A percentile compares a stretch with the other conserved stretches of the same genome.
Conservation (phyloP, 2,113 vertebrate species). For the Myotis brandtii region DNA sequence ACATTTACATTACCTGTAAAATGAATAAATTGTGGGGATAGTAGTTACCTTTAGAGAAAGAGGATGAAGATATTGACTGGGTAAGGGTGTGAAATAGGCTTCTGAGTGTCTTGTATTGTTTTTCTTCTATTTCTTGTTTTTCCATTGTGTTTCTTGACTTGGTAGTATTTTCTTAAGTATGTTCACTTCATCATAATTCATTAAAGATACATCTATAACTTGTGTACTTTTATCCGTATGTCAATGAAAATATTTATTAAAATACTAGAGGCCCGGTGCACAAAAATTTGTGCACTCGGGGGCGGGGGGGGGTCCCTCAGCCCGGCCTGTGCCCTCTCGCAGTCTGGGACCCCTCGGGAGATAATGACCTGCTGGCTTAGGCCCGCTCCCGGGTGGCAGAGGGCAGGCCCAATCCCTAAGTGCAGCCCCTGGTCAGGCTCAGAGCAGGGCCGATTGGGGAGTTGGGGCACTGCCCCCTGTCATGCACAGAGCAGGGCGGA, state of each 20-base stretch:
- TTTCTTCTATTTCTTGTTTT: neutral
- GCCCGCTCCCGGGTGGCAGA: too few species aligned
- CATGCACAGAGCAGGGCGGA: too few species aligned
- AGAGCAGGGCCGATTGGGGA: too few species aligned
- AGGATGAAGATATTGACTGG: neutral
- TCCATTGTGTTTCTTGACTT: neutral
- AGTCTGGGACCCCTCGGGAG: too few species aligned
- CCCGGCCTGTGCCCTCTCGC: too few species aligned
- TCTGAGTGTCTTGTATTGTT: neutral
- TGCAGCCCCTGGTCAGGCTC: too few species aligned
- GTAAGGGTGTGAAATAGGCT: neutral
- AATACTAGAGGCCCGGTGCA: neutral
- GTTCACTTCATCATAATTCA: neutral
- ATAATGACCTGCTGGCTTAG: too few species aligned
- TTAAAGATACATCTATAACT: neutral
- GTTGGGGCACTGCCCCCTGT: too few species aligned
- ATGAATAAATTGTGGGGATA: neutral
- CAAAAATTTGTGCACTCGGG: too few species aligned
- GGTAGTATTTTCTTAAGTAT: neutral
- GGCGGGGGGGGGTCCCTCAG: too few species aligned
- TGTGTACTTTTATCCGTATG: neutral
- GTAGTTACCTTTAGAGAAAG: neutral
- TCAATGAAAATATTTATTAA: conserved; percentile 32
- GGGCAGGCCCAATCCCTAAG: too few species aligned
- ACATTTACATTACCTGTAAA: neutral